These are phyloP conservation scores for Xestia rhomboidea DNA, from an alignment of 2,888 invertebrate species.

Conservation along the genomic window DNA sequence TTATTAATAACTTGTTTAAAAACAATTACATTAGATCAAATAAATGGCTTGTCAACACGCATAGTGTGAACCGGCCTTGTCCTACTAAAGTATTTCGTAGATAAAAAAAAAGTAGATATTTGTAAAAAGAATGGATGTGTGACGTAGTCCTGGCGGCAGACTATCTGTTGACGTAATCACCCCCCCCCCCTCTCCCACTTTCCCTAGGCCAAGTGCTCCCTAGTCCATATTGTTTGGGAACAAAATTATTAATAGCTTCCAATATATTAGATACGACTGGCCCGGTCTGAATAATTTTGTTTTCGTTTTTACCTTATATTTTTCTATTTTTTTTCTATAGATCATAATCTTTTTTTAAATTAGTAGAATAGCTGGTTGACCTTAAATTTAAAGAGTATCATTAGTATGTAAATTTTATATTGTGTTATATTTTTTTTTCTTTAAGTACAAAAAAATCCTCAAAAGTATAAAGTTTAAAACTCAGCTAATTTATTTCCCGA, in stretches of 20 bases:
- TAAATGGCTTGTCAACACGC: slow-evolving; percentile 23
- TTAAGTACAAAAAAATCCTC: too few relatives aligned
- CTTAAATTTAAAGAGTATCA: not conserved
- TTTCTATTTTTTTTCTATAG: not conserved
- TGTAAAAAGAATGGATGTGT: slow-evolving; percentile 23
- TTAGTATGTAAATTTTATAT: not conserved
- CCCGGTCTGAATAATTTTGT: not conserved
- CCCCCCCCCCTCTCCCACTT: not conserved
- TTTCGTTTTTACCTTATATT: not conserved
- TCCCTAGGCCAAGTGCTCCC: not conserved
- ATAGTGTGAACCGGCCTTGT: slow-evolving; percentile 51
- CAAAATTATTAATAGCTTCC: slow-evolving; percentile 31
- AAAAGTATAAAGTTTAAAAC: not conserved
- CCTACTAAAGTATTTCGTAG: slow-evolving; percentile 33
- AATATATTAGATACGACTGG: slow-evolving; percentile 5
- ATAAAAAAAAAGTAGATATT: slow-evolving; percentile 33
- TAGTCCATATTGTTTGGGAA: slow-evolving; percentile 8
- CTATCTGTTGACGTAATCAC: slow-evolving; percentile 44
- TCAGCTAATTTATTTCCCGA: not conserved
- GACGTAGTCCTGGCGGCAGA: slow-evolving; percentile 14
- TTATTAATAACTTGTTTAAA: not conserved
- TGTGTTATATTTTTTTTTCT: not conserved
- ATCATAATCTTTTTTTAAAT: not conserved
- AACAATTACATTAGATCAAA: slow-evolving; percentile 6
- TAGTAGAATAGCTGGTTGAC: not conserved